These are phyloP conservation scores for Diorhabda sublineata DNA, from an alignment of 1,140 invertebrate species.

Conservation along the genomic window DNA sequence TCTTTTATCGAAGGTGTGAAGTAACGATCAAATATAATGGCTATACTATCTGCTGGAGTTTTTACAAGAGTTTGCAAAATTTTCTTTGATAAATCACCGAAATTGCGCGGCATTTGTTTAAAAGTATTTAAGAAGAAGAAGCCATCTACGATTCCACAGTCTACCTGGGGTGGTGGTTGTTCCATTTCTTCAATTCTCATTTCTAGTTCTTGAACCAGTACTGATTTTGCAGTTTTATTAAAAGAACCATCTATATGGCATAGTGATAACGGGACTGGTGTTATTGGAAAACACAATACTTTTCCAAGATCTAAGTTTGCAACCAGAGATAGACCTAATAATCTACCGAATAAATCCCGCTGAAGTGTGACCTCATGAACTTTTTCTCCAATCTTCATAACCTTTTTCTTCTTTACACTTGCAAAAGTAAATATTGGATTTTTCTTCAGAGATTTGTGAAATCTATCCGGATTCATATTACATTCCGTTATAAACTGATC, in stretches of 20 bases:
- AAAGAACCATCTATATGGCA: conserved; percentile 17
- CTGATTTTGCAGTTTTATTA: conserved; percentile 7
- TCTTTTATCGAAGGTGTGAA: no score
- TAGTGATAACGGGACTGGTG: conserved; percentile 11
- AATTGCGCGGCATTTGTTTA: neutral
- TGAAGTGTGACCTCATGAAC: no score
- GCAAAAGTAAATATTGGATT: neutral
- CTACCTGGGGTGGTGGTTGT: conserved; percentile 18
- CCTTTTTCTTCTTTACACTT: no score
- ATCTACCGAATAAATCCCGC: no score
- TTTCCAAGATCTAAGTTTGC: no score
- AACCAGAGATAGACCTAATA: no score
- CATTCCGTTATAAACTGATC: conserved; percentile 7
- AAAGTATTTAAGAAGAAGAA: neutral
- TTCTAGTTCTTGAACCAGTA: neutral
- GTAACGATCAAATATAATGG: no score
- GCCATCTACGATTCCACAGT: no score
- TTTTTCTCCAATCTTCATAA: no score
- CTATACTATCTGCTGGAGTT: conserved; percentile 15
- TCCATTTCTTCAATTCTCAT: conserved; percentile 6
- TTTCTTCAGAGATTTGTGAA: conserved; percentile 8
- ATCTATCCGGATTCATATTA: conserved; percentile 6
- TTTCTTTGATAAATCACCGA: conserved; percentile 27
- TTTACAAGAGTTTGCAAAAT: conserved; percentile 27
- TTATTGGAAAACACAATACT: neutral